Base-by-base conservation (phyloP, 1,140 invertebrate genomes). In the Belonocnema kinseyi region DNA sequence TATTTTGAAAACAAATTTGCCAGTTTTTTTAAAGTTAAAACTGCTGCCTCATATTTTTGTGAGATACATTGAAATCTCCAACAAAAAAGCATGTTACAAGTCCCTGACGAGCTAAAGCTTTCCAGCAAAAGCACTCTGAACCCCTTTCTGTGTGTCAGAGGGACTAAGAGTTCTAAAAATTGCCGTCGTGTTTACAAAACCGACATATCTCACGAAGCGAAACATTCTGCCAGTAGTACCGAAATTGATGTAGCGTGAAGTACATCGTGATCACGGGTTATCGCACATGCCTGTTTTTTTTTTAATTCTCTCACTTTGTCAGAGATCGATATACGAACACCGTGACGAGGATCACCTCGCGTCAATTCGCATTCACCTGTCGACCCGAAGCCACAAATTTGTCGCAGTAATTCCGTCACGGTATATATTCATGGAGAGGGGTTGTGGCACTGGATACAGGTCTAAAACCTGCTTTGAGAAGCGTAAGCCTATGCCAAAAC, bases 231-330 rank as follows among this genome's bases (percentile, higher is more conserved):
- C 33, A 66, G 61, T 40, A 66, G 26, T 33, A 66, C 33, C 40
- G 61, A 66, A 66, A 66, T 66, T 66, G 61, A 66, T 46, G 61
- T 66, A 66, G 61, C 61, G 61, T 66, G 40, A 66, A 66, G 61
- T 46, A 66, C 26, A 33, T 66, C 21, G 26, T 26, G 61, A 66
- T 66, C 61, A 66, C 61, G 61, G 61, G 26, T 16, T 66, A 66
- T 66, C 26, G 61, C 61, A 66, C 61, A 46, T 33, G 33, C 40
- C 26, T 46, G 61, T 46, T 46, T 40, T 40, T 61, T n/a, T 40
- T 66, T 40, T 40, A 66, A 66, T 66, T 40, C 61, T 66, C 61
- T 66, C 61, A 46, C 61, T 66, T 66, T 46, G 61, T 66, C 61
- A 66, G 33, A 66, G 61, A 66, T 66, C 61, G 61, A 66, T 66